phyloP scores from a whole-genome alignment of 2,113 vertebrate genomes.

The Oncorhynchus nerka region DNA sequence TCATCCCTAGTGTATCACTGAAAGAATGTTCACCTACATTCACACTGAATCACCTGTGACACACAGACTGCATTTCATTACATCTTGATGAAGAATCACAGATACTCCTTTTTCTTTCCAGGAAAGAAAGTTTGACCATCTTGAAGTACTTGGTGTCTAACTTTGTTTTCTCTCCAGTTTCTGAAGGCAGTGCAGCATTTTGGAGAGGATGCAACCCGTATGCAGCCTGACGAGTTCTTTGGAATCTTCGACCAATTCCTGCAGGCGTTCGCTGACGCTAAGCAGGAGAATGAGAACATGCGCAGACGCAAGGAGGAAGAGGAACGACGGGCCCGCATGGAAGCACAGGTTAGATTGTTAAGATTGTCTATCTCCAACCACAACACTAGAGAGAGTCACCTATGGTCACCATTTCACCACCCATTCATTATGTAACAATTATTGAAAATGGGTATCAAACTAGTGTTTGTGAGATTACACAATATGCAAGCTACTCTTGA shows the following conservation, averaged over 20 bases:
- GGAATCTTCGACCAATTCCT: slow-evolving; percentile 98
- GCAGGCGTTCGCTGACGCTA: slow-evolving; percentile 89
- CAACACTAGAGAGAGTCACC: no score
- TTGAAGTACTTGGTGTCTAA: background rate
- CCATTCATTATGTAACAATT: no score
- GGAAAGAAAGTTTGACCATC: background rate
- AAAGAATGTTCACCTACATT: no score
- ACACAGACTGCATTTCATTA: no score
- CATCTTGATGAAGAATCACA: no score
- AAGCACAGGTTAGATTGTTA: slow-evolving; percentile 86
- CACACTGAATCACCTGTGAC: no score
- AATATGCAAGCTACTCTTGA: no score
- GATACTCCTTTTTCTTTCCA: background rate
- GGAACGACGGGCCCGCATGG: slow-evolving; percentile 92
- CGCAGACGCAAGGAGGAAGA: slow-evolving; percentile 95
- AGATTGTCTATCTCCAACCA: background rate
- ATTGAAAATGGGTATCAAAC: no score
- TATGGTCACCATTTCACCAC: no score
- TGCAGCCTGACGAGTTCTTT: slow-evolving; percentile 98
- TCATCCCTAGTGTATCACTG: no score
- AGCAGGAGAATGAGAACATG: slow-evolving; percentile 97
- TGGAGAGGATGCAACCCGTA: slow-evolving; percentile 89
- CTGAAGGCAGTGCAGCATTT: slow-evolving; percentile 90
- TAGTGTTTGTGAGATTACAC: no score
- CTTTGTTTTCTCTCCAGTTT: slow-evolving; percentile 73